phyloP scores from a whole-genome alignment of 2,113 vertebrate species.

The Leucopsar rothschildi region DNA sequence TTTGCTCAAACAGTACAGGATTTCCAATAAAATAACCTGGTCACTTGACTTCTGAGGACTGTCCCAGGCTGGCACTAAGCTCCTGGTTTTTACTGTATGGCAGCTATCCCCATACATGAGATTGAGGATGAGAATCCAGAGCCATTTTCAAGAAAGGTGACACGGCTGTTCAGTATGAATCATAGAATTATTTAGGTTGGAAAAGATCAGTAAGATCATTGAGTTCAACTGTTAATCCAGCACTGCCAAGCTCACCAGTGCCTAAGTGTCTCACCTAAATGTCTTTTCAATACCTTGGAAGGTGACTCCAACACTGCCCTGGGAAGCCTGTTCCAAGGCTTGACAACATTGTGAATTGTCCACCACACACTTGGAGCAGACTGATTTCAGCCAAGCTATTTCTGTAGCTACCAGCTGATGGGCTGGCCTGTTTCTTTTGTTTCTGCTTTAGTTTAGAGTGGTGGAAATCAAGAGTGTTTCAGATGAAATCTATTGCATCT shows the following conservation, averaged over 20 bases:
- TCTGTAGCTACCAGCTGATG: background rate
- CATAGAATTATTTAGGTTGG: background rate
- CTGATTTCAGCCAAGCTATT: background rate
- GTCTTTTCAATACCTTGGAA: background rate
- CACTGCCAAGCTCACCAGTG: background rate
- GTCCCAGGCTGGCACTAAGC: background rate
- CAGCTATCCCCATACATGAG: background rate
- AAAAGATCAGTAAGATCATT: background rate
- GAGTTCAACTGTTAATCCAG: background rate
- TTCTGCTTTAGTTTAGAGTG: background rate
- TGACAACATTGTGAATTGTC: background rate
- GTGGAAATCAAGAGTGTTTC: background rate
- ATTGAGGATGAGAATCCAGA: background rate
- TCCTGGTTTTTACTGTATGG: background rate
- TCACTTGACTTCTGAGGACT: background rate
- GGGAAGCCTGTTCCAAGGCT: background rate
- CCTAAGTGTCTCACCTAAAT: background rate
- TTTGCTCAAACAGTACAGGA: background rate
- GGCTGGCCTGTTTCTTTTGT: background rate
- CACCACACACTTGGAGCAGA: background rate
- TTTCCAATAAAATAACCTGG: background rate
- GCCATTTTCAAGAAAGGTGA: background rate
- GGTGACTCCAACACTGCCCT: background rate
- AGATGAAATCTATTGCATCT: background rate
- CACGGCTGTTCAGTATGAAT: fast-evolving